Percentiles rank a stretch among this genome's conserved stretches.
phyloP scores from a whole-genome alignment of 37 sponge, comb jelly and placozoan genomes.

The Mnemiopsis leidyi region DNA sequence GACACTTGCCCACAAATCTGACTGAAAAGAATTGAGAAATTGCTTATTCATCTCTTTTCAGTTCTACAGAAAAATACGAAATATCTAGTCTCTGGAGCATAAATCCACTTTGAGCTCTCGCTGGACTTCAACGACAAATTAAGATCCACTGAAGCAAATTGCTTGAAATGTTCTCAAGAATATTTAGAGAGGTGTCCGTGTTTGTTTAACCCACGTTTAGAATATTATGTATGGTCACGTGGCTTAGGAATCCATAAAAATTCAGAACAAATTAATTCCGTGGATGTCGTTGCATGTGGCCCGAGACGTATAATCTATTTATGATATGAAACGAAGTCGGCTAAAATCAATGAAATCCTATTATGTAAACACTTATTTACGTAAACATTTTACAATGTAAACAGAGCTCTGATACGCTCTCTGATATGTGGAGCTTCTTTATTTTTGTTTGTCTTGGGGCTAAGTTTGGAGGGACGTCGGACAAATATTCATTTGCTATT shows the following conservation, averaged over 20 bases:
- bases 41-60: too few relatives aligned
- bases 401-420: not conserved
- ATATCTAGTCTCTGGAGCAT: too few relatives aligned
- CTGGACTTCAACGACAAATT: too few relatives aligned
- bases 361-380: not conserved
- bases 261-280: not conserved
- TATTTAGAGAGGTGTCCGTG: not conserved
- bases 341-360: not conserved
- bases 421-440: not conserved
- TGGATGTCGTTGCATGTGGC: not conserved
- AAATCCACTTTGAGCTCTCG: too few relatives aligned
- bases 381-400: slow-evolving; percentile 13
- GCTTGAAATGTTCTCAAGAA: not conserved
- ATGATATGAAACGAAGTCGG: not conserved
- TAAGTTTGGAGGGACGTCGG: too few relatives aligned
- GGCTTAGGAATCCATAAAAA: not conserved
- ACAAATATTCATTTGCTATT: too few relatives aligned
- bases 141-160: not conserved
- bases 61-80: too few relatives aligned
- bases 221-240: not conserved
- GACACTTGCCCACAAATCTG: too few relatives aligned
- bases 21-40: too few relatives aligned
- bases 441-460: too few relatives aligned
- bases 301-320: not conserved
- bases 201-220: not conserved